Conservation (phyloP, 2,113 vertebrate species). For the Lynx canadensis region DNA sequence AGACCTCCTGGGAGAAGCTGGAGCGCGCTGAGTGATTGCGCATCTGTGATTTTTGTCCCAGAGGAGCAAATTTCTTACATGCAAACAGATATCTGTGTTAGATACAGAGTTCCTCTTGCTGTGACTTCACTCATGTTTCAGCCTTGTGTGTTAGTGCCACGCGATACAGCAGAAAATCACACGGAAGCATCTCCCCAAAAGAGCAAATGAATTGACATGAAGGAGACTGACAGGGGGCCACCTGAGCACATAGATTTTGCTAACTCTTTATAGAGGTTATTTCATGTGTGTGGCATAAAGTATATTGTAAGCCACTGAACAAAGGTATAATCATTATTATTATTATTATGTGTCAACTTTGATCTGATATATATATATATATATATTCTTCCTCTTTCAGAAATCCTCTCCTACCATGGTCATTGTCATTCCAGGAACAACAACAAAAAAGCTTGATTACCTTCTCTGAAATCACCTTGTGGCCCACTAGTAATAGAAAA, state of each 20-base stretch:
- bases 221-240: not conserved
- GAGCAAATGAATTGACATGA: not conserved
- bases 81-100: not conserved
- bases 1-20: not conserved
- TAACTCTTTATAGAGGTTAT: not conserved
- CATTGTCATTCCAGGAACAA: not conserved
- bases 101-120: not conserved
- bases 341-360: not conserved
- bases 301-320: not conserved
- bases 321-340: not conserved
- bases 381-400: not conserved
- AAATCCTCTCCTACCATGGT: not conserved
- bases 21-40: not conserved
- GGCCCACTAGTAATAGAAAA: not conserved
- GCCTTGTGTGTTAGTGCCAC: not conserved
- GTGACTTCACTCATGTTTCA: not conserved
- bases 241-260: not conserved
- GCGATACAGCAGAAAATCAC: not conserved
- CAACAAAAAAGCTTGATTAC: not conserved
- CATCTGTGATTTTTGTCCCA: not conserved
- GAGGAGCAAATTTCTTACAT: not conserved
- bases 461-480: not conserved
- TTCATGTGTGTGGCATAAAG: not conserved
- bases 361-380: not conserved
- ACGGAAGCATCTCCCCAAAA: not conserved